These are phyloP conservation scores for Anableps anableps DNA, from an alignment of 2,797 vertebrate species.

Conservation along the genomic window DNA sequence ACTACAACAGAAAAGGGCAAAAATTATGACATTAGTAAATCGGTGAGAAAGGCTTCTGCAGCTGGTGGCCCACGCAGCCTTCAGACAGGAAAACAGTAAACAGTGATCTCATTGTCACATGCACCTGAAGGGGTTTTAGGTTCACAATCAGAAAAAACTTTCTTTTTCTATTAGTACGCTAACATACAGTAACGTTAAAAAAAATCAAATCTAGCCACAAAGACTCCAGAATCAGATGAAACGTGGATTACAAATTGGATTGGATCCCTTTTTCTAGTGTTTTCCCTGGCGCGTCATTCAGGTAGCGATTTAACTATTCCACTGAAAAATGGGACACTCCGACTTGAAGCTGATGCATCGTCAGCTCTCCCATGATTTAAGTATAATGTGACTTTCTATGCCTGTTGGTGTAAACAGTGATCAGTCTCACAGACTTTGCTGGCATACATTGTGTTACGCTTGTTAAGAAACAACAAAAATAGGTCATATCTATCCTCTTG, in stretches of 20 bases:
- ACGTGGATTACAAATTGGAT: background rate
- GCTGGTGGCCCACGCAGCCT: conserved; percentile 22
- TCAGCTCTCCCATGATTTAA: background rate
- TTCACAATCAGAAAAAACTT: background rate
- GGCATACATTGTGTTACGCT: background rate
- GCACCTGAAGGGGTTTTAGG: conserved; percentile 32
- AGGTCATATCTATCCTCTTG: background rate
- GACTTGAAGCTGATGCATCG: background rate
- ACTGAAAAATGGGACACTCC: background rate
- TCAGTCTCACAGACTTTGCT: background rate
- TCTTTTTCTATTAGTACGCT: background rate
- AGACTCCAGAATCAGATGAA: background rate
- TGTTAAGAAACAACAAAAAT: background rate
- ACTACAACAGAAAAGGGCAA: background rate
- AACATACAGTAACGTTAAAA: background rate
- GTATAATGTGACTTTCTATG: background rate
- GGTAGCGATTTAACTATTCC: background rate
- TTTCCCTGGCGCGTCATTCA: background rate
- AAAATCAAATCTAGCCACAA: background rate
- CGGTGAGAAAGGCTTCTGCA: background rate
- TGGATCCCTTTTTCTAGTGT: background rate
- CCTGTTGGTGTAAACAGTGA: background rate
- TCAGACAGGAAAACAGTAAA: conserved; percentile 22
- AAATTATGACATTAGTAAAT: background rate
- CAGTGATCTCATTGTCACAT: conserved; percentile 64